phyloP scores from a whole-genome alignment of 1,140 invertebrate genomes.

The Linepithema humile region DNA sequence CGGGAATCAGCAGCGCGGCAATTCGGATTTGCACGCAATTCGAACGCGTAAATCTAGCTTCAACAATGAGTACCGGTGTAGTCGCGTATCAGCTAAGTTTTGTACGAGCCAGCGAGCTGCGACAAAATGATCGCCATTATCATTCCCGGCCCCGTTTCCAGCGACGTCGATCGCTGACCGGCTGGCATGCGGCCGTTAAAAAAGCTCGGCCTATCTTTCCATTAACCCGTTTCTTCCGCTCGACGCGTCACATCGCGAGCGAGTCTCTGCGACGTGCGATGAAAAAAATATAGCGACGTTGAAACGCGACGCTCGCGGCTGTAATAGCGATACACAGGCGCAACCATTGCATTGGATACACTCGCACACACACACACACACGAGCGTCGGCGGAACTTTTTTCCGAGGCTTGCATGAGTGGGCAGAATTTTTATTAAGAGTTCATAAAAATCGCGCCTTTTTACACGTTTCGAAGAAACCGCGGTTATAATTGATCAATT shows the following conservation, averaged over 20 bases:
- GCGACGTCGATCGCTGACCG: slow-evolving; percentile 19
- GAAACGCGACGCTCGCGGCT: slow-evolving; percentile 8
- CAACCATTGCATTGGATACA: no score
- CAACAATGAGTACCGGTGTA: slow-evolving; percentile 21
- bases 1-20: slow-evolving; percentile 8
- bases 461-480: background rate
- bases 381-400: background rate
- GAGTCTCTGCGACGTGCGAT: background rate
- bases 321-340: slow-evolving; percentile 19
- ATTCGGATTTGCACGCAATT: slow-evolving; percentile 7
- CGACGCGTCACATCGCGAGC: slow-evolving; percentile 7
- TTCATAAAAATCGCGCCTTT: background rate
- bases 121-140: slow-evolving; percentile 33
- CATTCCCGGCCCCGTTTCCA: slow-evolving; percentile 19
- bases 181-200: background rate
- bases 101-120: slow-evolving; percentile 23
- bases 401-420: background rate
- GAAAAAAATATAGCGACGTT: slow-evolving; percentile 30
- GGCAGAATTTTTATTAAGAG: background rate
- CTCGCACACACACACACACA: background rate
- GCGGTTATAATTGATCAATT: background rate
- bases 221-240: slow-evolving; percentile 48
- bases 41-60: slow-evolving; percentile 21
- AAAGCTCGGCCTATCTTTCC: slow-evolving; percentile 42
- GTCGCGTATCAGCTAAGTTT: slow-evolving; percentile 39